phyloP scores from a whole-genome alignment of 2,113 vertebrate species.

The Nycticryphes semicollaris region DNA sequence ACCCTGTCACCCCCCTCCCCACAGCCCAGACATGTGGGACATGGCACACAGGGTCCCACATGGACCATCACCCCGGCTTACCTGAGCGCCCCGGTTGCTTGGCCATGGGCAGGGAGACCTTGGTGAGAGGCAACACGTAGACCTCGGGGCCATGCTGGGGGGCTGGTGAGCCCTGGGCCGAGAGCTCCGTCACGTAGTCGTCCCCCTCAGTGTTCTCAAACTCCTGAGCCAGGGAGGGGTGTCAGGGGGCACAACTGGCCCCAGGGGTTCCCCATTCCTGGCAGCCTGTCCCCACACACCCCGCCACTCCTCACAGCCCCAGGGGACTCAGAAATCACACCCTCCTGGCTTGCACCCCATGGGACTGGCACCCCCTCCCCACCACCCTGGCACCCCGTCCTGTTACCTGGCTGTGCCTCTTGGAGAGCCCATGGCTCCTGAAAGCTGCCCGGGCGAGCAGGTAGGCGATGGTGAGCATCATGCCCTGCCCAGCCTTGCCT shows the following conservation, averaged over 20 bases:
- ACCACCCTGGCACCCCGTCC: not conserved
- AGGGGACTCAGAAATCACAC: not conserved
- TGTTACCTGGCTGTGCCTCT: not conserved
- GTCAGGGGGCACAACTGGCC: not conserved
- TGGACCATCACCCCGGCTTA: conserved; percentile 37
- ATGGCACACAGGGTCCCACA: accelerated
- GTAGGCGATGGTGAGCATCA: conserved; percentile 71
- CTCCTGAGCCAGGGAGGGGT: conserved; percentile 74
- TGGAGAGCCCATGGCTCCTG: not conserved
- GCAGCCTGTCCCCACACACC: accelerated
- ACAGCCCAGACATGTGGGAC: accelerated
- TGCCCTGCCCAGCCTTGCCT: not conserved
- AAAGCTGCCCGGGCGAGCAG: conserved; percentile 56
- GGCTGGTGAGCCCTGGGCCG: conserved; percentile 83
- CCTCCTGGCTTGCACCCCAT: not conserved
- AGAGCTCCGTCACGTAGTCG: conserved; percentile 82
- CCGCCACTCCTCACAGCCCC: accelerated
- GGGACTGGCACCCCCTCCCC: not conserved
- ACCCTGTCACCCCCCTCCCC: accelerated
- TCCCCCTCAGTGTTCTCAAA: conserved; percentile 92
- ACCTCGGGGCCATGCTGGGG: conserved; percentile 87
- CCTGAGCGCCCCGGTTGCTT: conserved; percentile 89
- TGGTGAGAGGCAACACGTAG: conserved; percentile 92
- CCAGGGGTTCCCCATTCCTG: accelerated
- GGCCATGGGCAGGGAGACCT: conserved; percentile 89